phyloP scores from a whole-genome alignment of 2,113 vertebrate species.

The Megaceryle maxima region DNA sequence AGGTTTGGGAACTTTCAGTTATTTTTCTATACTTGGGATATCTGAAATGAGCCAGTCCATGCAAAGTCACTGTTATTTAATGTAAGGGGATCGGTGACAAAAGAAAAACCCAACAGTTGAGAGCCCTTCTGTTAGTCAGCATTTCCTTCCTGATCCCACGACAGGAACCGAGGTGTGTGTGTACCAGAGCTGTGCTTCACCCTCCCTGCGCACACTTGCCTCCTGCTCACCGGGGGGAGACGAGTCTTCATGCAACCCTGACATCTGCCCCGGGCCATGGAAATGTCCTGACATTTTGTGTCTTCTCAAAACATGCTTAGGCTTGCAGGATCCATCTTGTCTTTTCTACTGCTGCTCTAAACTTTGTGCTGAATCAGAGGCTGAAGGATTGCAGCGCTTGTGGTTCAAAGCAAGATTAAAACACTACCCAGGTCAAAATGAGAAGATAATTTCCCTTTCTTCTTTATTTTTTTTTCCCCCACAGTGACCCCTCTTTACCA shows the following conservation, averaged over 20 bases:
- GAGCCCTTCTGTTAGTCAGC: slow-evolving; percentile 32
- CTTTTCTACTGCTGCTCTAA: neutral
- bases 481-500: neutral
- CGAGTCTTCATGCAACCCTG: neutral
- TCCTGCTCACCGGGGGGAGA: neutral
- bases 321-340: neutral
- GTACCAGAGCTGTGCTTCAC: neutral
- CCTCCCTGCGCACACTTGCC: neutral
- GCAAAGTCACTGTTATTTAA: neutral
- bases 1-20: neutral
- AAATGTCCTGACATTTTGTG: neutral
- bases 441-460: neutral
- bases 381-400: neutral
- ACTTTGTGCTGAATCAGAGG: neutral
- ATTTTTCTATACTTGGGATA: slow-evolving; percentile 1
- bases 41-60: neutral
- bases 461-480: neutral
- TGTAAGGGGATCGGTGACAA: neutral
- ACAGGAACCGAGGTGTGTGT: neutral
- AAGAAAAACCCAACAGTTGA: neutral
- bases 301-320: neutral
- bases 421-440: neutral
- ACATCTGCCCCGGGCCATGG: neutral
- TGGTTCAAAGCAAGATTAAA: neutral
- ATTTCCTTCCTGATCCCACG: slow-evolving; percentile 48